Evolutionary conservation across 23 tunicate genomes (phyloP).

Genomic region (Styela plicata): DNA sequence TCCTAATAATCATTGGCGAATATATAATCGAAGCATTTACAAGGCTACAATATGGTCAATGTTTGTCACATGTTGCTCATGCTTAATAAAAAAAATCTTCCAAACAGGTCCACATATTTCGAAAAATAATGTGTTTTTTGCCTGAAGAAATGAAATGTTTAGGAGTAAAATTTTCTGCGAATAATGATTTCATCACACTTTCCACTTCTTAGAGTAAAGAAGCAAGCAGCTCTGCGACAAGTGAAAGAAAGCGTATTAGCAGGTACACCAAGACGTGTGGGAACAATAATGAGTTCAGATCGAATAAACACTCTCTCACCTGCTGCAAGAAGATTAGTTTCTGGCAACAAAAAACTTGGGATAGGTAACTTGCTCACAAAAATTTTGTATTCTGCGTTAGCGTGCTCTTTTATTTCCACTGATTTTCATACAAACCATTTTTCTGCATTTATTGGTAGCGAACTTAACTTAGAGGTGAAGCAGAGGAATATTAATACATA

Average conservation of each 20-base stretch:
- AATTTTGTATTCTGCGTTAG: too few species aligned
- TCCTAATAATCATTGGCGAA: too few species aligned
- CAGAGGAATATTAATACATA: background rate
- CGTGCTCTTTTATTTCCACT: background rate
- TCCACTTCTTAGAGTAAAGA: slow-evolving; percentile 90
- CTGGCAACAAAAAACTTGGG: slow-evolving; percentile 45
- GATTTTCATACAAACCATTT: background rate
- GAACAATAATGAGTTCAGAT: slow-evolving; percentile 75
- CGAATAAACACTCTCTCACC: slow-evolving; percentile 72
- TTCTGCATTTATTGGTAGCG: background rate
- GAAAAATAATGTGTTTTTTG: too few species aligned
- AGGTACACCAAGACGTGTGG: slow-evolving; percentile 63
- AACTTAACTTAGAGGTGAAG: background rate
- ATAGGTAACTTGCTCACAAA: slow-evolving; percentile 35
- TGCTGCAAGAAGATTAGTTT: slow-evolving; percentile 68
- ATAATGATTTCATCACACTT: too few species aligned
- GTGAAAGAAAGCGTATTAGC: slow-evolving; percentile 74
- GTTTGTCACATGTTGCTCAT: too few species aligned
- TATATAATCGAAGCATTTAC: too few species aligned
- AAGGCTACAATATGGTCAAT: too few species aligned
- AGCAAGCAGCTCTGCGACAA: slow-evolving; percentile 77
- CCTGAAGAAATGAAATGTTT: too few species aligned
- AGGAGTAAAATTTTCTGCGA: too few species aligned
- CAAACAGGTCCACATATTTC: too few species aligned
- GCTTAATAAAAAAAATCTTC: too few species aligned